These are phyloP conservation scores for Gambusia affinis DNA, from an alignment of 2,113 vertebrate genomes.

Conservation along the genomic window DNA sequence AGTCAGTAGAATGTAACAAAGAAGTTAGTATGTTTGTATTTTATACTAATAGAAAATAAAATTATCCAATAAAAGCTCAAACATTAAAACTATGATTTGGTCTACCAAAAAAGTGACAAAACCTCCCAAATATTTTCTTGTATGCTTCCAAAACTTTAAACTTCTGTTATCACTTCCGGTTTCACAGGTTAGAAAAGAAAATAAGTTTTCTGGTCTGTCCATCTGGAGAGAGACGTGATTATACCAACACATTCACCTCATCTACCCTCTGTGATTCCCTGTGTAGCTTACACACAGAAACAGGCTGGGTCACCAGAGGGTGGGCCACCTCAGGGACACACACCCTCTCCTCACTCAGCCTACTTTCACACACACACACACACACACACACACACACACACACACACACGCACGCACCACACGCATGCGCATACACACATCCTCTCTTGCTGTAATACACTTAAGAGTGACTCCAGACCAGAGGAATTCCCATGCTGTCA, in stretches of 20 bases:
- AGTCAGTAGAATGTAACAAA: no score
- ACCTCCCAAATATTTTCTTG: background rate
- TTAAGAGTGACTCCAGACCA: constrained; percentile 52
- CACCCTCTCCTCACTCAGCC: constrained; percentile 6
- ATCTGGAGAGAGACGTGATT: constrained; percentile 9
- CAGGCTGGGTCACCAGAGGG: constrained; percentile 57
- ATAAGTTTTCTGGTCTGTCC: background rate
- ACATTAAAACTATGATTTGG: background rate
- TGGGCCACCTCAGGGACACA: constrained; percentile 57
- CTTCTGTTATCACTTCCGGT: background rate
- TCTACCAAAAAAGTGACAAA: background rate
- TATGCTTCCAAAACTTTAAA: background rate
- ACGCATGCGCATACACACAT: background rate
- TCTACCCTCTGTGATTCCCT: constrained; percentile 28
- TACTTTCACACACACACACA: background rate
- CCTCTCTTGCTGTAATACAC: constrained; percentile 15
- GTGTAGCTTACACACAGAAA: constrained; percentile 70
- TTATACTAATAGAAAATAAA: no score
- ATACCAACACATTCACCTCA: constrained; percentile 28
- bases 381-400: background rate
- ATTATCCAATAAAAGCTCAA: no score
- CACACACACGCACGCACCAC: background rate
- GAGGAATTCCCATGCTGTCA: constrained; percentile 71
- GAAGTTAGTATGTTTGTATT: no score
- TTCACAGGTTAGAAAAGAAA: background rate